Conservation (phyloP, 2,113 vertebrate species). For the Nerophis lumbriciformis region DNA sequence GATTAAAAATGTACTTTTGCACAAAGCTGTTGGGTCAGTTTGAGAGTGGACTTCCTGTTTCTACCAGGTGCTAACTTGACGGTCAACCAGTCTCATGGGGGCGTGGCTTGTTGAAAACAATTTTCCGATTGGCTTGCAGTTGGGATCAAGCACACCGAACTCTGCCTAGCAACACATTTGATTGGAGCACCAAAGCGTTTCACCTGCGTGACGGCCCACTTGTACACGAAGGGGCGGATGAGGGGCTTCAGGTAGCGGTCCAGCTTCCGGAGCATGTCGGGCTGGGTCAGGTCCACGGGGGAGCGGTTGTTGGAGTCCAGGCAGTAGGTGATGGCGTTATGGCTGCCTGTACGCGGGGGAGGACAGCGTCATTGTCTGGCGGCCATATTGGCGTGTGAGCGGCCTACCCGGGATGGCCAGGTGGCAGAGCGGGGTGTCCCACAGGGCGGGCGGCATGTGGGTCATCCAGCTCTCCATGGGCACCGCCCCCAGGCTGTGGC, state of each 20-base stretch:
- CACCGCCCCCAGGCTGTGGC: constrained; percentile 48
- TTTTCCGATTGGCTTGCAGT: no score
- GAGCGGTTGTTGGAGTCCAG: constrained; percentile 73
- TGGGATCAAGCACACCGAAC: no score
- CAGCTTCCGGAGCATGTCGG: constrained; percentile 72
- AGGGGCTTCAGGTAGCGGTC: constrained; percentile 76
- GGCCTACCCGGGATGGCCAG: constrained; percentile 84
- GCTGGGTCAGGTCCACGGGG: constrained; percentile 72
- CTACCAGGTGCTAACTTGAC: no score
- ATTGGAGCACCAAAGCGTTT: neutral
- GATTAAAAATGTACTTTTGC: no score
- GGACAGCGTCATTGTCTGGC: neutral
- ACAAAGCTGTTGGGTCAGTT: no score
- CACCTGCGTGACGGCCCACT: constrained; percentile 76
- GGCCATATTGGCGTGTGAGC: neutral
- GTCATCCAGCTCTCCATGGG: constrained; percentile 83
- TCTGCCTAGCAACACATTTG: no score
- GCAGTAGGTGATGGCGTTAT: constrained; percentile 76
- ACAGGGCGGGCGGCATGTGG: constrained; percentile 72
- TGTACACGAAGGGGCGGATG: constrained; percentile 76
- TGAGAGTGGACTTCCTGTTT: no score
- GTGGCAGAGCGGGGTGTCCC: constrained; percentile 79
- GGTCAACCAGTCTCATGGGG: no score
- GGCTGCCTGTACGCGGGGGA: constrained; percentile 61
- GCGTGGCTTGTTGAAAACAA: no score